These are phyloP conservation scores for Sebastes steindachneri DNA, from an alignment of 2,797 vertebrate genomes.

Conservation along the genomic window DNA sequence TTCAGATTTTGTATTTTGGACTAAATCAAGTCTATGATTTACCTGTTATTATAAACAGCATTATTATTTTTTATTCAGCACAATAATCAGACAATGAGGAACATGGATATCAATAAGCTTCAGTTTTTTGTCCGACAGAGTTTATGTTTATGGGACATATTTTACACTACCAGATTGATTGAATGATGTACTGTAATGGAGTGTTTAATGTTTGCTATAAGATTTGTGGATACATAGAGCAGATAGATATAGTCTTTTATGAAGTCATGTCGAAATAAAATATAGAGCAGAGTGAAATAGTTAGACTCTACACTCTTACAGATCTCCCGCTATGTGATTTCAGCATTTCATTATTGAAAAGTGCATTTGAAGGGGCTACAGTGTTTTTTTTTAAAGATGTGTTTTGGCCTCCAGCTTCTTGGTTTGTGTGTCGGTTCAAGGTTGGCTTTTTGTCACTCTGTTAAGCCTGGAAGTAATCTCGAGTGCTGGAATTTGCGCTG, in stretches of 20 bases:
- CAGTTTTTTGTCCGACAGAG: slow-evolving; percentile 44
- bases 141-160: slow-evolving; percentile 60
- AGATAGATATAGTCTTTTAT: slow-evolving; percentile 44
- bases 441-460: slow-evolving; percentile 34
- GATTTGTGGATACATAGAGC: slow-evolving; percentile 47
- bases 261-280: slow-evolving; percentile 52
- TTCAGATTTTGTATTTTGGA: slow-evolving; percentile 61
- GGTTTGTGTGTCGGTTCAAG: slow-evolving; percentile 3
- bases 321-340: slow-evolving; percentile 60
- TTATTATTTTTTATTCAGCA: slow-evolving; percentile 57
- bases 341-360: slow-evolving; percentile 44
- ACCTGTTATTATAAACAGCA: slow-evolving; percentile 45
- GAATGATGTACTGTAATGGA: slow-evolving; percentile 69
- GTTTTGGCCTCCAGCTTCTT: slow-evolving; percentile 25
- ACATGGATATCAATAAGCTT: slow-evolving; percentile 55
- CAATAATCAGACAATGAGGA: slow-evolving; percentile 56
- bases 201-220: slow-evolving; percentile 59
- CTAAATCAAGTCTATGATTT: slow-evolving; percentile 55
- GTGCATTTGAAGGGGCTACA: slow-evolving; percentile 29
- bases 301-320: slow-evolving; percentile 21
- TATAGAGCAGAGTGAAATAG: slow-evolving; percentile 30
- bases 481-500: slow-evolving; percentile 39
- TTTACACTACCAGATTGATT: slow-evolving; percentile 72
- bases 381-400: slow-evolving; percentile 41
- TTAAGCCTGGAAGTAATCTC: slow-evolving; percentile 51